Conservation (phyloP, 2,113 vertebrate species). For the Rousettus leschenaultii region DNA sequence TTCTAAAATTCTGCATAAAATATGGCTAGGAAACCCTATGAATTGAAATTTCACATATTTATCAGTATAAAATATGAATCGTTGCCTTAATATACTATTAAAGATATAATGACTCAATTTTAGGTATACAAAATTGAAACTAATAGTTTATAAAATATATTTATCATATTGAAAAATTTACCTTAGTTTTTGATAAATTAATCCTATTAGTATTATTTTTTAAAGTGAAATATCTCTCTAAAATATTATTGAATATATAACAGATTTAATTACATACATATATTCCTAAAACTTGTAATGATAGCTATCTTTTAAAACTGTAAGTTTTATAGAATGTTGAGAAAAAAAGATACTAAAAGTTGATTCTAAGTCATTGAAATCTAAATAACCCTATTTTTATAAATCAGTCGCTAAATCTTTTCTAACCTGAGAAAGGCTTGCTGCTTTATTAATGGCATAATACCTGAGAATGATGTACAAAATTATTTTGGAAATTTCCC, state of each 20-base stretch:
- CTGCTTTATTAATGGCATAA: slow-evolving; percentile 52
- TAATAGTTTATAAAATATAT: neutral
- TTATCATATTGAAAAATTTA: neutral
- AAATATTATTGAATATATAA: neutral
- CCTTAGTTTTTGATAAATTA: neutral
- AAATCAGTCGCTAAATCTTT: slow-evolving; percentile 36
- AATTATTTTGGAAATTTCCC: slow-evolving; percentile 62
- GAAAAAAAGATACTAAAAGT: neutral
- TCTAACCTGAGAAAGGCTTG: slow-evolving; percentile 13
- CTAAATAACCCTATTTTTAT: slow-evolving; percentile 45
- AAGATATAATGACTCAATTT: neutral
- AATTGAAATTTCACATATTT: neutral
- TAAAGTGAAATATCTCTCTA: neutral
- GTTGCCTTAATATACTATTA: neutral
- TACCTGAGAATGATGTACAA: slow-evolving; percentile 51
- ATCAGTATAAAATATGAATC: neutral
- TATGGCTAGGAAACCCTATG: neutral
- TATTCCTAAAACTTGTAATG: neutral
- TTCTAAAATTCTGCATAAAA: neutral
- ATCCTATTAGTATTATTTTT: neutral
- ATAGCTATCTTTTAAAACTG: neutral
- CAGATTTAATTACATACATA: neutral
- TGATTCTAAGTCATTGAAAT: slow-evolving; percentile 36
- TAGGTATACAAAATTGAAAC: neutral
- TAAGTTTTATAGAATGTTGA: neutral